Evolutionary conservation across 2,113 vertebrate species (phyloP), one percentile per base, ranked within the genome.

Genomic region (Xyrauchen texanus): DNA sequence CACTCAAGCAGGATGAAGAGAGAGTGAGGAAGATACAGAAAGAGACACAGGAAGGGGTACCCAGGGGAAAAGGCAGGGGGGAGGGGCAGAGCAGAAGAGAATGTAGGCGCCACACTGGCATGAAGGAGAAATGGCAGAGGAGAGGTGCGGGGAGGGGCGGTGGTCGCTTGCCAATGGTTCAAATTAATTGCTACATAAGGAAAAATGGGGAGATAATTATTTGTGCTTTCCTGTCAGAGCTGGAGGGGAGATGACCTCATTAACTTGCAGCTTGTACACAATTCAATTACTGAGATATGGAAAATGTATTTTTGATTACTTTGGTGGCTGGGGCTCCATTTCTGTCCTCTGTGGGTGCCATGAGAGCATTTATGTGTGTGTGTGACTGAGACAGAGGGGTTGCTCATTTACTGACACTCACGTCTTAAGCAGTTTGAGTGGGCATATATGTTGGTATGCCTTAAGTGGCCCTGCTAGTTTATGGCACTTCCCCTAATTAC

Each of bases 231-330:
- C 94, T 96, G 94, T 95, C 94, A 94, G 92, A 90, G 94, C 94
- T 93, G 79, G 87, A 93, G 95, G 93, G 94, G 78, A 74, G 81
- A 95, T 95, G 95, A 96, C 95, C 95, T 94, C 95, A 96, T 96
- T 96, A 96, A 95, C 94, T 95, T 94, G 93, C 93, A 93, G 93
- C 94, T 95, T 96, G 95, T 96, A 95, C 94, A 96, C 95, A 96
- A 96, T 96, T 96, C 95, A 96, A 96, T 96, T 96, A 96, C 94
- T 89, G 88, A 93, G 92, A 95, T 93, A 95, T 94, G 94, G 94
- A 95, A 95, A 95, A 95, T 96, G 95, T 94, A 94, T 95, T 96
- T 96, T 95, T 96, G 95, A 96, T 96, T 96, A 95, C 94, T 94
- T 96, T 78, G 2, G 94, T 91, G 94, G 90, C 91, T 91, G 90